Evolutionary conservation across 1,140 invertebrate species (phyloP).

Genomic region (Scaptodrosophila lebanonensis): DNA sequence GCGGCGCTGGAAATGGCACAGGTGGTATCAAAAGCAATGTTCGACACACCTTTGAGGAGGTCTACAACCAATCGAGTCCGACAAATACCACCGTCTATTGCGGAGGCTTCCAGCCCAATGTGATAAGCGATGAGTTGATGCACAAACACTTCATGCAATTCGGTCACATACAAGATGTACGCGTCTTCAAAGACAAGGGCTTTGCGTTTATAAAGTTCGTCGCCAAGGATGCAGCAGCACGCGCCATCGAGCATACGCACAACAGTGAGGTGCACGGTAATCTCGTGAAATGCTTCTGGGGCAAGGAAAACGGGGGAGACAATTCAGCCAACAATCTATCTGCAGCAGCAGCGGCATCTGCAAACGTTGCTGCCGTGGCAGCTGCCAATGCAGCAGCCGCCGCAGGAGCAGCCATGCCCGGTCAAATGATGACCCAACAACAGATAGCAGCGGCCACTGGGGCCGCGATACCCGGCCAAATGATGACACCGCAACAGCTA

Average conservation of each 20-base stretch:
- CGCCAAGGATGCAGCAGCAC: constrained; percentile 96
- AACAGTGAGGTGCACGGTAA: constrained; percentile 98
- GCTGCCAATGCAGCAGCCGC: constrained; percentile 61
- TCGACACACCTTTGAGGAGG: constrained; percentile 84
- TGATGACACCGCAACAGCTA: constrained; percentile 66
- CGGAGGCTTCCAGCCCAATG: constrained; percentile 94
- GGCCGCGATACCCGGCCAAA: constrained; percentile 64
- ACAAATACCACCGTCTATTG: constrained; percentile 99
- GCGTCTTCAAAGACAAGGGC: constrained; percentile 99
- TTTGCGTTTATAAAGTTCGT: constrained; percentile 99
- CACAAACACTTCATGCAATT: constrained; percentile 95
- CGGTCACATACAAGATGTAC: constrained; percentile 96
- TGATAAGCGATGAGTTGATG: constrained; percentile 96
- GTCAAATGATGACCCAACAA: constrained; percentile 69
- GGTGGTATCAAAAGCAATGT: constrained; percentile 78
- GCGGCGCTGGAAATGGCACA: constrained; percentile 39
- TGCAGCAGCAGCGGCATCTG: constrained; percentile 59
- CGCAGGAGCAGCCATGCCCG: constrained; percentile 59
- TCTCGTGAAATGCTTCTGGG: constrained; percentile 99
- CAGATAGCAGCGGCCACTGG: constrained; percentile 66
- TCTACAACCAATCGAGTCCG: constrained; percentile 97
- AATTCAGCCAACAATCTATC: constrained; percentile 68
- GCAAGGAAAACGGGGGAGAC: constrained; percentile 86
- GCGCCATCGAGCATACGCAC: constrained; percentile 97
- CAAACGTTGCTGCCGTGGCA: constrained; percentile 64